Evolutionary conservation across 2,888 invertebrate genomes (phyloP).

Genomic region (Eledone cirrhosa): DNA sequence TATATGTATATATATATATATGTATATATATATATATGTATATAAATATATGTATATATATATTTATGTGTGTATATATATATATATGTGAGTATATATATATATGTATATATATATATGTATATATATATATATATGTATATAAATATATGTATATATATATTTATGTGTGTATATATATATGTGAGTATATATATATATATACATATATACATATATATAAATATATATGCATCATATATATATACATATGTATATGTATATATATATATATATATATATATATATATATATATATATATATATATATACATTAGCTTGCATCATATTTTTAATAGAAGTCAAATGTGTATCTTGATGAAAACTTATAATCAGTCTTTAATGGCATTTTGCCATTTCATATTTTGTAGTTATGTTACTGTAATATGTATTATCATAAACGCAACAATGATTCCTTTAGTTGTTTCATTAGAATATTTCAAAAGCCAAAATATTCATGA

Average conservation of each 20-base stretch:
- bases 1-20: not conserved
- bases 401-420: too few species aligned
- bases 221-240: too few species aligned
- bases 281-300: slow-evolving; percentile 16
- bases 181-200: not conserved
- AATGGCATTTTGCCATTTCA: too few species aligned
- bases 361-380: too few species aligned
- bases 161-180: not conserved
- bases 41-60: not conserved
- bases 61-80: not conserved
- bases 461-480: too few species aligned
- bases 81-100: not conserved
- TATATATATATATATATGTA: not conserved
- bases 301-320: not conserved
- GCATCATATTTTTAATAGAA: too few species aligned
- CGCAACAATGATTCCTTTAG: too few species aligned
- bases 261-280: not conserved
- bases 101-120: not conserved
- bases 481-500: too few species aligned
- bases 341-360: too few species aligned
- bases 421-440: too few species aligned
- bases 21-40: not conserved
- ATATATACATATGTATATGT: not conserved
- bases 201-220: not conserved
- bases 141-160: not conserved